Evolutionary conservation across 2,113 vertebrate species (phyloP).

Genomic region (Dicaeum eximium): DNA sequence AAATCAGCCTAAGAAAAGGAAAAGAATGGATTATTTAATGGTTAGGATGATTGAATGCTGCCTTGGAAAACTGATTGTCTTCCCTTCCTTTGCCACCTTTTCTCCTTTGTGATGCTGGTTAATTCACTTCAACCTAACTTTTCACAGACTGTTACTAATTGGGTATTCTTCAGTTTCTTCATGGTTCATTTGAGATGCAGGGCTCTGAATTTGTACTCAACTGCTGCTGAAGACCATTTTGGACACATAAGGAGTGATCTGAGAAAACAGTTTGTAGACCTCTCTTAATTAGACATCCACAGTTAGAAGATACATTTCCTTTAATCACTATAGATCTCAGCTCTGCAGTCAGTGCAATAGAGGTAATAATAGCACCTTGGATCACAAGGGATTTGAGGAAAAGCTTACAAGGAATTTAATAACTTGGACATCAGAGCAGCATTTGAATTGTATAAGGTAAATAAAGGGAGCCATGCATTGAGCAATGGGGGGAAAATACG

Average conservation of each 20-base stretch:
- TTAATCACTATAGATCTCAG: constrained; percentile 30
- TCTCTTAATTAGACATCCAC: constrained; percentile 44
- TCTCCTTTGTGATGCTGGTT: constrained; percentile 45
- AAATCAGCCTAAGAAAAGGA: constrained; percentile 31
- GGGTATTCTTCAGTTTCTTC: constrained; percentile 60
- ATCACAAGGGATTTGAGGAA: neutral
- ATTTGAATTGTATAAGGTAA: constrained; percentile 1
- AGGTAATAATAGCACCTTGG: constrained; percentile 32
- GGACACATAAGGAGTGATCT: constrained; percentile 32
- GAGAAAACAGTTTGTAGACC: constrained; percentile 40
- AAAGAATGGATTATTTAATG: constrained; percentile 48
- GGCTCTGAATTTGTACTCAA: constrained; percentile 49
- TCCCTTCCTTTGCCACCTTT: constrained; percentile 58
- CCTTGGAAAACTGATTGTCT: constrained; percentile 47
- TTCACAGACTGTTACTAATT: constrained; percentile 68
- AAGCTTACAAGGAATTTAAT: constrained; percentile 32
- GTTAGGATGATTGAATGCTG: constrained; percentile 40
- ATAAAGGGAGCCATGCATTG: neutral
- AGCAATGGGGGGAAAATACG: neutral
- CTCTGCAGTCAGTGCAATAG: neutral
- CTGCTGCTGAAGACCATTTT: constrained; percentile 46
- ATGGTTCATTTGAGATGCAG: constrained; percentile 62
- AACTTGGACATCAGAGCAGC: neutral
- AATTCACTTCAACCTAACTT: constrained; percentile 64
- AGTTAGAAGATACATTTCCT: constrained; percentile 43